These are phyloP conservation scores for Percopsis omiscomaycus DNA, from an alignment of 2,797 vertebrate genomes.

Conservation along the genomic window DNA sequence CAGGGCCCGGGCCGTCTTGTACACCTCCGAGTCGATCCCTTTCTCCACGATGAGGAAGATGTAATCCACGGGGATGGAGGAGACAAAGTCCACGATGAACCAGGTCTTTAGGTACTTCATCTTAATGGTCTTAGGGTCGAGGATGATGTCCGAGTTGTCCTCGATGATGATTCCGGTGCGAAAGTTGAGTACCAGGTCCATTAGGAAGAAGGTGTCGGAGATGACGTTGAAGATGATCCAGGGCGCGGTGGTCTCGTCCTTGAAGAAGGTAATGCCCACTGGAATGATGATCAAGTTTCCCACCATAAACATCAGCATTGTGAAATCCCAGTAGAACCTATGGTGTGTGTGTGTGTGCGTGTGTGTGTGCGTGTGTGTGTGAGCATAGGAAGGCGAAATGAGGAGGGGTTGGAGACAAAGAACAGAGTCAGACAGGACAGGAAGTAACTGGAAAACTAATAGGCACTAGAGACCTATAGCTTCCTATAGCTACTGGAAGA, in stretches of 20 bases:
- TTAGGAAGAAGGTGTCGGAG: constrained; percentile 97
- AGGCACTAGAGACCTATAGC: constrained; percentile 46
- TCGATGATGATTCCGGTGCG: constrained; percentile 96
- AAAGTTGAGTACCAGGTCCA: constrained; percentile 98
- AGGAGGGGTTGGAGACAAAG: constrained; percentile 43
- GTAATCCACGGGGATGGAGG: constrained; percentile 98
- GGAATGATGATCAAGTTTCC: constrained; percentile 99
- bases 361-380: constrained; percentile 8
- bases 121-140: constrained; percentile 96
- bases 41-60: constrained; percentile 98
- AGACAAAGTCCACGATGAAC: constrained; percentile 97
- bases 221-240: constrained; percentile 99
- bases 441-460: constrained; percentile 48
- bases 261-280: constrained; percentile 99
- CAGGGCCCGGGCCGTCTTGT: constrained; percentile 93
- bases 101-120: constrained; percentile 95
- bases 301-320: constrained; percentile 98
- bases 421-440: constrained; percentile 53
- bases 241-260: constrained; percentile 93
- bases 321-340: constrained; percentile 99
- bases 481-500: constrained; percentile 34
- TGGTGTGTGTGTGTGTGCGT: constrained; percentile 4
- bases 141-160: constrained; percentile 97
- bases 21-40: constrained; percentile 96
- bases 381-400: constrained; percentile 8